A percentile compares a stretch with the other conserved stretches of the same genome.
Evolutionary conservation across 2,797 vertebrate species (phyloP).

Genomic region (Acanthis flammea): DNA sequence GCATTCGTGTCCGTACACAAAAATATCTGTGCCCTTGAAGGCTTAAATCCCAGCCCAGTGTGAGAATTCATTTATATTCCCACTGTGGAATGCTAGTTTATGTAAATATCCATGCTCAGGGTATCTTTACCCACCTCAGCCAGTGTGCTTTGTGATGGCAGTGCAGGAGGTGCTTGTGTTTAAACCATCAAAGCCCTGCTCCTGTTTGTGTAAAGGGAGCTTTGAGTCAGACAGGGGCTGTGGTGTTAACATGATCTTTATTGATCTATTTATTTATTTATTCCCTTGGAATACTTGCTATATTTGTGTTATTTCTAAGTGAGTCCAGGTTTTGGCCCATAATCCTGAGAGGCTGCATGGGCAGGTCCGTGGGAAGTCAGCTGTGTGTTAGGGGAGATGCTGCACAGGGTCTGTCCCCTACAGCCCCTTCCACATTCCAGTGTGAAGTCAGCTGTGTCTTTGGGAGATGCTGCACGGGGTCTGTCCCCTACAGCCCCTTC

Average conservation of each 20-base stretch:
- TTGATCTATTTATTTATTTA: neutral
- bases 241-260: neutral
- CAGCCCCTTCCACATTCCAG: neutral
- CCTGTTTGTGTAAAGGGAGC: neutral
- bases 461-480: neutral
- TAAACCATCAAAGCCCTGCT: neutral
- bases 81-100: neutral
- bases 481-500: neutral
- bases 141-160: rapidly evolving
- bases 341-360: neutral
- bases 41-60: neutral
- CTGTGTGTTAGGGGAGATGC: neutral
- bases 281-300: neutral
- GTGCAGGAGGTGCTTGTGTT: neutral
- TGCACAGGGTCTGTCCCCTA: neutral
- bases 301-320: neutral
- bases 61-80: neutral
- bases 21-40: neutral
- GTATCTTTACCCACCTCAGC: neutral
- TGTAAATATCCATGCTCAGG: neutral
- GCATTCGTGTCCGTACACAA: neutral
- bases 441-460: neutral
- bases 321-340: neutral
- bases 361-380: neutral
- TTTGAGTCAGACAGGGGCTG: neutral